Conservation (phyloP, 92 coral and sea anemone species). For the Pocillopora grandis region DNA sequence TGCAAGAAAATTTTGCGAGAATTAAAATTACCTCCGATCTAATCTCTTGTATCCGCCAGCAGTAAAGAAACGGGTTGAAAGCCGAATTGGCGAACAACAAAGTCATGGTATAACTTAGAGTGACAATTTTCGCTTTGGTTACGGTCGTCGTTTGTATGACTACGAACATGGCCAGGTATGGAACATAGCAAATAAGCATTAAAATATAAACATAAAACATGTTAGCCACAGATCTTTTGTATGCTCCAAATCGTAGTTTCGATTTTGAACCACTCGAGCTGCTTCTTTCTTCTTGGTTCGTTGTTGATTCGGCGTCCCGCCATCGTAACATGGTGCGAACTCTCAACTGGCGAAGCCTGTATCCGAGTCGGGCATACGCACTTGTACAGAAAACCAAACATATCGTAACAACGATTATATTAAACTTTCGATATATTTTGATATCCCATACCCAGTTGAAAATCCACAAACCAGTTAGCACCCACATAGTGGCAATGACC, state of each 20-base stretch:
- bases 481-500: slow-evolving; percentile 18
- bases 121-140: slow-evolving; percentile 13
- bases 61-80: slow-evolving; percentile 34
- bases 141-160: slow-evolving; percentile 27
- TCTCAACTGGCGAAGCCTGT: slow-evolving; percentile 9
- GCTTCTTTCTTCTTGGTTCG: neutral
- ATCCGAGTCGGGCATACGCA: slow-evolving; percentile 16
- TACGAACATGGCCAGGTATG: slow-evolving; percentile 33
- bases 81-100: slow-evolving; percentile 36
- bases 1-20: neutral
- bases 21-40: slow-evolving; percentile 22
- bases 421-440: slow-evolving; percentile 7
- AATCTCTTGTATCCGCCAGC: slow-evolving; percentile 41
- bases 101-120: slow-evolving; percentile 25
- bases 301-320: neutral
- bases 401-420: slow-evolving; percentile 17
- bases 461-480: slow-evolving; percentile 39
- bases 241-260: neutral
- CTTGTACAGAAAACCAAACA: slow-evolving; percentile 21
- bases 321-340: neutral
- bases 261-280: neutral
- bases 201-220: slow-evolving; percentile 27
- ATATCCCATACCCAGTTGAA: slow-evolving; percentile 28
- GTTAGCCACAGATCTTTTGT: slow-evolving; percentile 37
- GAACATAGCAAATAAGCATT: slow-evolving; percentile 32